These are phyloP conservation scores for Psococerastis gibbosa DNA, from an alignment of 2,888 invertebrate species.

Conservation along the genomic window DNA sequence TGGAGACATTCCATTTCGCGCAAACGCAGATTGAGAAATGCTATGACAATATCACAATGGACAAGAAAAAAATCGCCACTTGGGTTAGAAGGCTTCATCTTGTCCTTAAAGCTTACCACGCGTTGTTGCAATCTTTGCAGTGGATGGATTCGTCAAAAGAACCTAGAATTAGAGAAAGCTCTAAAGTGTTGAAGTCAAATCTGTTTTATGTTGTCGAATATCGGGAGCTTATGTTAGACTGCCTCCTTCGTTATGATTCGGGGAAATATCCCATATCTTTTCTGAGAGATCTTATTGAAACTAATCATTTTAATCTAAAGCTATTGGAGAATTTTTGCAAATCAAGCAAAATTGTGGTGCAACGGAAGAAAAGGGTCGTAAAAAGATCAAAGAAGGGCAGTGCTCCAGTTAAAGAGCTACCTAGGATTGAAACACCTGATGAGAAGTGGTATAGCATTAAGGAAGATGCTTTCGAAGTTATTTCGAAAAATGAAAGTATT, in stretches of 20 bases:
- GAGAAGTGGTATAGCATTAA: slow-evolving; percentile 46
- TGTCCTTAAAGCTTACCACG: slow-evolving; percentile 57
- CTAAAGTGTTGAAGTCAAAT: slow-evolving; percentile 74
- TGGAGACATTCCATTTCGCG: slow-evolving; percentile 82
- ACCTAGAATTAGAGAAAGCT: slow-evolving; percentile 49
- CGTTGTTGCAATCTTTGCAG: slow-evolving; percentile 63
- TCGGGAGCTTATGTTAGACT: slow-evolving; percentile 59
- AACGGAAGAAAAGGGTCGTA: slow-evolving; percentile 30
- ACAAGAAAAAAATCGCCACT: slow-evolving; percentile 62
- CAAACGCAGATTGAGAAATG: slow-evolving; percentile 80
- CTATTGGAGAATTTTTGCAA: slow-evolving; percentile 52
- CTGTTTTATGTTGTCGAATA: slow-evolving; percentile 89
- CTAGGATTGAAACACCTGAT: slow-evolving; percentile 24
- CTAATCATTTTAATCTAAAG: slow-evolving; percentile 77
- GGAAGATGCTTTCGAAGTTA: slow-evolving; percentile 27
- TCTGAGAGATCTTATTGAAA: slow-evolving; percentile 72
- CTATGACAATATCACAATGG: slow-evolving; percentile 62
- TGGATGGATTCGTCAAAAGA: slow-evolving; percentile 64
- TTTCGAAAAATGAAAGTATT: slow-evolving; percentile 37
- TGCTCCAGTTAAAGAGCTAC: neutral
- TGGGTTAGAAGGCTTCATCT: slow-evolving; percentile 80
- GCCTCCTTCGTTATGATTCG: slow-evolving; percentile 26
- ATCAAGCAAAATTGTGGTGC: slow-evolving; percentile 43
- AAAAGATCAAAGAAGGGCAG: slow-evolving; percentile 27
- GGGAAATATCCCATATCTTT: slow-evolving; percentile 39